Evolutionary conservation across 30 jellyfish, hydroid and myxozoan genomes (phyloP).

Genomic region (Hydra vulgaris): DNA sequence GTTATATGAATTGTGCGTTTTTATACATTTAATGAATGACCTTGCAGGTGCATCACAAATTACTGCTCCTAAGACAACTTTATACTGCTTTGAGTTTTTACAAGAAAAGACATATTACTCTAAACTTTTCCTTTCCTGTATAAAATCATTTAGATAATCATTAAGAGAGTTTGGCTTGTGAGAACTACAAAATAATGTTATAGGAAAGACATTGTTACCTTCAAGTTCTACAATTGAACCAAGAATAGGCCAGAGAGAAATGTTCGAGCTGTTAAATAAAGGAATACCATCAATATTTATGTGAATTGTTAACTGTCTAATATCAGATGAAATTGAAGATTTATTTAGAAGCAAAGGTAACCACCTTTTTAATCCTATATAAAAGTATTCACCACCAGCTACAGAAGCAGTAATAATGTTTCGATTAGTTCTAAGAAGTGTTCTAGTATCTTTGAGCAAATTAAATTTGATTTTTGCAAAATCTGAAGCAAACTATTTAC

Average conservation of each 20-base stretch:
- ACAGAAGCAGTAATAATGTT: background rate
- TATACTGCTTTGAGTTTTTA: background rate
- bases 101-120: background rate
- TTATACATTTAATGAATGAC: background rate
- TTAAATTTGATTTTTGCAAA: background rate
- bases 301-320: background rate
- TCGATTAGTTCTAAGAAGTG: constrained; percentile 19
- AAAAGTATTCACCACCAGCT: constrained; percentile 17
- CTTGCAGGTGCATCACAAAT: constrained; percentile 29
- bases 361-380: constrained; percentile 6
- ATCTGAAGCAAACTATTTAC: background rate
- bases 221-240: background rate
- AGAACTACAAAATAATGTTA: constrained; percentile 32
- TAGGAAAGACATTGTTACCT: constrained; percentile 9
- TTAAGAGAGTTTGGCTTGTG: constrained; percentile 22
- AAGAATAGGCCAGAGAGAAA: constrained; percentile 30
- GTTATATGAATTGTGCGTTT: background rate
- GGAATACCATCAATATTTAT: constrained; percentile 31
- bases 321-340: background rate
- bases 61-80: background rate
- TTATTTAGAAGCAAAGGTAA: background rate
- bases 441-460: constrained; percentile 14
- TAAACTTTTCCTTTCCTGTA: constrained; percentile 2
- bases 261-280: constrained; percentile 12
- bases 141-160: constrained; percentile 19